phyloP scores from a whole-genome alignment of 1,140 invertebrate species.

The Saxidomus purpurata region DNA sequence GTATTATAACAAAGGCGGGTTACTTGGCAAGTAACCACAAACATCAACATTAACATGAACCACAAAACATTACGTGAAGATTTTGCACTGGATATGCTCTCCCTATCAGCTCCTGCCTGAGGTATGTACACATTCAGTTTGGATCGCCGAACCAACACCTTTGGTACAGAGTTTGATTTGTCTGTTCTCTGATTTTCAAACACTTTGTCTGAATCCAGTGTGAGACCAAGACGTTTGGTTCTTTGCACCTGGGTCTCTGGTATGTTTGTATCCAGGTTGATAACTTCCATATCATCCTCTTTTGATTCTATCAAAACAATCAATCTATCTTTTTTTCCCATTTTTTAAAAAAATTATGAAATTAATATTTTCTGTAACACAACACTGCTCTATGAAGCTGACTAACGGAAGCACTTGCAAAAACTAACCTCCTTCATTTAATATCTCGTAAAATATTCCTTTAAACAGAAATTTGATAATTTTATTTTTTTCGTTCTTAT shows the following conservation, averaged over 20 bases:
- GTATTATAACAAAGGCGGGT: not conserved
- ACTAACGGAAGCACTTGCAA: too few relatives aligned
- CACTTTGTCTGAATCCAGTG: slow-evolving; percentile 55
- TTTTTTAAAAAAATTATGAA: not conserved
- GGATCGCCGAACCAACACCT: slow-evolving; percentile 1
- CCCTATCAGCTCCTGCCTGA: slow-evolving; percentile 55
- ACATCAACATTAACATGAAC: not conserved
- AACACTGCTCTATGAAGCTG: too few relatives aligned
- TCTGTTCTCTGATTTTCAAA: slow-evolving; percentile 54
- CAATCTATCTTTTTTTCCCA: not conserved
- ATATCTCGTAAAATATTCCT: too few relatives aligned
- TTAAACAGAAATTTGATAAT: too few relatives aligned
- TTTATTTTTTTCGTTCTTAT: too few relatives aligned
- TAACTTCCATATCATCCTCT: slow-evolving; percentile 45
- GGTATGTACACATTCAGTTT: slow-evolving; percentile 64
- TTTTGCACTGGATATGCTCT: slow-evolving; percentile 50
- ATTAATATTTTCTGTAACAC: too few relatives aligned
- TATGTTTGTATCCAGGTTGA: slow-evolving; percentile 37
- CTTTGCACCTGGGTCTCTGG: slow-evolving; percentile 66
- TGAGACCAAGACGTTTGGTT: slow-evolving; percentile 49
- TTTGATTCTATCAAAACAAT: slow-evolving; percentile 41
- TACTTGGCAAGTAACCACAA: not conserved
- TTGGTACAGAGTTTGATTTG: not conserved
- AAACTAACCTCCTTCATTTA: too few relatives aligned
- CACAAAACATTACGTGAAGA: slow-evolving; percentile 62